A percentile compares a stretch with the other conserved stretches of the same genome.
Conservation (phyloP, 2,888 invertebrate species). For the Gonocerus acuteangulatus region DNA sequence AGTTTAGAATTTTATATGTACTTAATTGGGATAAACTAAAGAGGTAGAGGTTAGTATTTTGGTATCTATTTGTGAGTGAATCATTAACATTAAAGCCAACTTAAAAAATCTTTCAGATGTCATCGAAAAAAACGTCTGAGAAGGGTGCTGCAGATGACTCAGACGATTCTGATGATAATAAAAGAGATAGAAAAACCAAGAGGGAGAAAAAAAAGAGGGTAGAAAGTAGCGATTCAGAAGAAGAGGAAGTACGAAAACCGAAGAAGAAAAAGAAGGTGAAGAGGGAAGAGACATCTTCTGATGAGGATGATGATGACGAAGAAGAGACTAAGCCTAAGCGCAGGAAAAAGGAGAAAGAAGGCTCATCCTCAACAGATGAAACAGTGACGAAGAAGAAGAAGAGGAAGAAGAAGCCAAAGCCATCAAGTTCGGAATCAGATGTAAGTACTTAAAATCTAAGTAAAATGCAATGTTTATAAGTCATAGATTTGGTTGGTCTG, state of each 20-base stretch:
- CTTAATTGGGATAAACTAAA: too few species aligned
- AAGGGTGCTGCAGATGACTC: slow-evolving; percentile 43
- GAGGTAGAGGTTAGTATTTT: too few species aligned
- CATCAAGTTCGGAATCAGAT: slow-evolving; percentile 51
- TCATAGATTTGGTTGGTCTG: too few species aligned
- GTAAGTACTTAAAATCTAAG: too few species aligned
- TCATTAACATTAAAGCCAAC: too few species aligned
- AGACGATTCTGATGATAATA: slow-evolving; percentile 50
- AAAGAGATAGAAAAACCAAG: slow-evolving; percentile 34
- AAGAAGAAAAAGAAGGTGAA: slow-evolving; percentile 34
- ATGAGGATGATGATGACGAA: slow-evolving; percentile 45
- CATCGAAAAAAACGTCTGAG: slow-evolving; percentile 12
- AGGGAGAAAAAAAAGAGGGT: slow-evolving; percentile 39
- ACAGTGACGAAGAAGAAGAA: slow-evolving; percentile 38
- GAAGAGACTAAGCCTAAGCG: slow-evolving; percentile 41
- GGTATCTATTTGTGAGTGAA: too few species aligned
- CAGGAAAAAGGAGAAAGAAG: slow-evolving; percentile 38
- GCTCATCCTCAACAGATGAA: slow-evolving; percentile 38
- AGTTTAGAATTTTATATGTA: too few species aligned
- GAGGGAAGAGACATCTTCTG: slow-evolving; percentile 47
- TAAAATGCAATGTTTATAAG: too few species aligned
- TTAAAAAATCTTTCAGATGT: neutral
- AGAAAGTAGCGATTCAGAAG: slow-evolving; percentile 49
- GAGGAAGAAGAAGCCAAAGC: slow-evolving; percentile 46
- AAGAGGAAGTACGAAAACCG: slow-evolving; percentile 43